Base-by-base conservation (phyloP, 2,797 vertebrate species). In the Chelon labrosus region DNA sequence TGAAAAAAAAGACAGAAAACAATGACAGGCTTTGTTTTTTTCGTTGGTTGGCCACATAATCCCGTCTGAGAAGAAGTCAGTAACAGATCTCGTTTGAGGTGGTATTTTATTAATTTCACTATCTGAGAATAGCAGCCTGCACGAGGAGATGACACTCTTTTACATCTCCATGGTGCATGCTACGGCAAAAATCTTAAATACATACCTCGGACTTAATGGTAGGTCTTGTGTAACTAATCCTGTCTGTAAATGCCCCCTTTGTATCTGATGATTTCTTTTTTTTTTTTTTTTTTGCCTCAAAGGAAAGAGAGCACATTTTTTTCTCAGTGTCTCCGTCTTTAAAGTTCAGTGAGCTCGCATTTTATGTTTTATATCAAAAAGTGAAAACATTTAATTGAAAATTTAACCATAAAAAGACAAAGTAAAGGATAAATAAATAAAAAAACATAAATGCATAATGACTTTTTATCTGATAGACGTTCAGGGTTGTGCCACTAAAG, bases 1-100 rank as follows among this genome's bases (percentile, higher is more conserved):
- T 10, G 35, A 9, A 55, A 52, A 70, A 52, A 70, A 74, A 75
- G 31, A 54, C 49, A 47, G 38, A 44, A 76, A 35, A 91, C 89
- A 92, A 89, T 74, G 82, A 63, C 58, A 7, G 58, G 76, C 90
- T 78, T 92, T 94, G 89, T 92, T 64, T 75, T 68, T 55, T 65
- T 35, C 5, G 46, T 50, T 63, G 83, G 68, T 75, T 64, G 57
- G 74, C 56, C 60, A 56, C 56, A 71, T 67, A 75, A 91, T 73
- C 76, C 65, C 51, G 62, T 56, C 22, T 25, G 7, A 7, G 3
- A 81, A 54, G 10, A 9, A 37, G 59, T 3, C 12, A 47, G n/a
- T 19, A 51, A 50, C 46, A 60, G 37, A 60, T 0, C n/a, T 42
- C 19, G 31, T 49, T 38, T 35, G 5, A 49, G 4, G 7, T 51